These are phyloP conservation scores for Eupithecia abbreviata DNA, from an alignment of 2,888 invertebrate genomes.

Conservation along the genomic window DNA sequence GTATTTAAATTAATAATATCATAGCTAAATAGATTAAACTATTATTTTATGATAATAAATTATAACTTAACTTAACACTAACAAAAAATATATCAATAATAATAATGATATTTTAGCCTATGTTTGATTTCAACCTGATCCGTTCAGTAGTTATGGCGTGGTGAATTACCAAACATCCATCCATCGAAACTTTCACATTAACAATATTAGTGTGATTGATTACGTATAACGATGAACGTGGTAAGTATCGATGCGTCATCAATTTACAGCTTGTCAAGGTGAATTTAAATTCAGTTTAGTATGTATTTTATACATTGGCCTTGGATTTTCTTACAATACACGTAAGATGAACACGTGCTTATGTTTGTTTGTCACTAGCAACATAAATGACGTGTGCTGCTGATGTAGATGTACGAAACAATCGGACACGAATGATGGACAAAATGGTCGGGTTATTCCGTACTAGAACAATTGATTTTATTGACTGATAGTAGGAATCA, in stretches of 20 bases:
- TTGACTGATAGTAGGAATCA: neutral
- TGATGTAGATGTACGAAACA: neutral
- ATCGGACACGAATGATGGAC: neutral
- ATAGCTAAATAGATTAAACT: too few species aligned
- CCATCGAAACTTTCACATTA: too few species aligned
- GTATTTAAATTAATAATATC: too few species aligned
- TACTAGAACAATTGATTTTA: neutral
- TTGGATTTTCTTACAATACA: slow-evolving; percentile 21
- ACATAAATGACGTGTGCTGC: neutral
- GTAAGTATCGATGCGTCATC: slow-evolving; percentile 30
- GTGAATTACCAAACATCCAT: too few species aligned
- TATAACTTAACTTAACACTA: too few species aligned
- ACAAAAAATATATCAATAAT: too few species aligned
- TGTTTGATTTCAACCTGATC: too few species aligned
- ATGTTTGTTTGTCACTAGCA: slow-evolving; percentile 4
- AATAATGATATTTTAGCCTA: too few species aligned
- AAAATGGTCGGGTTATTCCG: neutral
- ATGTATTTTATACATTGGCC: slow-evolving; percentile 22
- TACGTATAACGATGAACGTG: slow-evolving; percentile 19
- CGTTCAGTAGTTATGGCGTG: too few species aligned
- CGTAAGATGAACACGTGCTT: slow-evolving; percentile 24
- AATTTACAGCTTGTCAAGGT: slow-evolving; percentile 35
- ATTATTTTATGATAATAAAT: too few species aligned
- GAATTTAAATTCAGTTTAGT: slow-evolving; percentile 30
- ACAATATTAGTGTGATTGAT: too few species aligned